Evolutionary conservation across 2,113 vertebrate genomes (phyloP), one percentile per base, ranked within the genome.

Genomic region (Barbus barbus): DNA sequence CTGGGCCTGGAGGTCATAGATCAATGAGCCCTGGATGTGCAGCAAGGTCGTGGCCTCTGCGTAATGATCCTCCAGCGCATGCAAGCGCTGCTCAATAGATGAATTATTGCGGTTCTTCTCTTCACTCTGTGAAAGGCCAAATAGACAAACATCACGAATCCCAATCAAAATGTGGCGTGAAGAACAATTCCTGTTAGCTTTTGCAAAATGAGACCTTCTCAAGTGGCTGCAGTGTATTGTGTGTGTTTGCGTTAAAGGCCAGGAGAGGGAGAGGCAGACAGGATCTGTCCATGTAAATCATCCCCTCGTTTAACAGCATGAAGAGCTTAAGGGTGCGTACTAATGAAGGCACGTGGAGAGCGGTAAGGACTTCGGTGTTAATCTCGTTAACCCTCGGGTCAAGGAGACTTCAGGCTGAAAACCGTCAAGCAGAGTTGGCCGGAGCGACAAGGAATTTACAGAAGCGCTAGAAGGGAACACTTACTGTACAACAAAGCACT

Each of bases 21-120:
- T 93, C 46, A 96, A 91, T 0, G 95, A 94, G 84, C 95, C 95
- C 90, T 97, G 96, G 56, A 95, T 89, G 84, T 95, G 95, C 88
- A 96, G 92, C 77, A 96, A 79, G 6, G 92, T 90, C 84, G 90
- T 93, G 91, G 94, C 93, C 78, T 97, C 95, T 0, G 89, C 83
- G 33, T 92, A 93, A 12, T 92, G 94, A 4, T 90, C 88, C 91
- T 97, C 95, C 93, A 96, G 51, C 38, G 95, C 95, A 51, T 93
- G 93, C 12, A 96, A 84, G 4, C 93, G 90, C 36, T 93, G 93
- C 51, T 94, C 91, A 85, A 95, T n/a, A 8, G 94, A 93, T n/a
- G 82, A 86, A 86, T 95, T 96, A 44, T 56, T 44, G 1, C 91
- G 87, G 1, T 31, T 65, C 3, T 74, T 91, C 78, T 95, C 95